Evolutionary conservation across 2,888 invertebrate genomes (phyloP), one percentile per base, ranked within the genome.

Genomic region (Athetis lepigone): DNA sequence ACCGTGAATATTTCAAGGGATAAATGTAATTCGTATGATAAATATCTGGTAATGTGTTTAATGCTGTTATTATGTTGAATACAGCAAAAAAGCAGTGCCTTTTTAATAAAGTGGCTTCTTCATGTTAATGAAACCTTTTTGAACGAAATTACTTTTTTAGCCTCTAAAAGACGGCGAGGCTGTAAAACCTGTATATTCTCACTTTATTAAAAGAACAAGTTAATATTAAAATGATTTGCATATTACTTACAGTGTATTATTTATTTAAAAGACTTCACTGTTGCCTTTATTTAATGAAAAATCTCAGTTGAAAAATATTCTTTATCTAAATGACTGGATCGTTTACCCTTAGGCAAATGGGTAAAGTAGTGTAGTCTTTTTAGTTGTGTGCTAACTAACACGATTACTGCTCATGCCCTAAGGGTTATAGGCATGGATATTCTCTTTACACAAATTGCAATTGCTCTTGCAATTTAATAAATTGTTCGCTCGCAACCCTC

Each of bases 381-480:
- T 75, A 70, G 63, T 77, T 66, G 42, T 52, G 46, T 66, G 23
- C 66, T 42, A 49, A 46, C 51, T 63, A 64, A 58, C 75, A 51
- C 62, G 80, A 76, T 83, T 77, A 63, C 76, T 72, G 50, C 42
- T 51, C 36, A 49, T 66, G 46, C 72, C 83, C 80, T 61, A 5
- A 51, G 75, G 82, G 64, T 37, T 54, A 64, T 46, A 70, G 65
- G 65, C 68, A 60, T 57, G 61, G 50, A 73, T 79, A 75, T 70
- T 75, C 58, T 71, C 78, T 62, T 75, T 60, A 70, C 61, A 75
- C 58, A 80, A 70, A 74, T 76, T 76, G 77, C 73, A 72, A 75
- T 83, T 66, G 61, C 70, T 66, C 52, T 54, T 66, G 73, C 81
- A 84, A 85, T 85, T 82, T 83, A 83, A 83, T 83, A 83, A 81